Conservation (phyloP, 2,797 vertebrate species). For the Picus viridis region DNA sequence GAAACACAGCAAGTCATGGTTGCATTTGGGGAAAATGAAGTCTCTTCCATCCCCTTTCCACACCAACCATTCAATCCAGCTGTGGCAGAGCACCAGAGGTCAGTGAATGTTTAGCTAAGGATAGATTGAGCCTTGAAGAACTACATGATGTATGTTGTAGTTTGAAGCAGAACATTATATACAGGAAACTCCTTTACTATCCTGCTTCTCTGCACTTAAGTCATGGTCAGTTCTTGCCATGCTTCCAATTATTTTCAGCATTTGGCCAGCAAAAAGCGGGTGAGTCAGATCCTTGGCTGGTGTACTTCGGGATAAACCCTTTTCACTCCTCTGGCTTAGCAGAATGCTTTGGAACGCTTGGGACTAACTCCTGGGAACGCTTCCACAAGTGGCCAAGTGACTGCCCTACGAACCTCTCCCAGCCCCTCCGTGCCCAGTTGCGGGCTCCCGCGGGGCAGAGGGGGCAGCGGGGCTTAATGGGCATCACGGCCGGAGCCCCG, state of each 20-base stretch:
- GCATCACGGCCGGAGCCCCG: background rate
- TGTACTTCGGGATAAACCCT: accelerated
- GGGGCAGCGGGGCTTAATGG: background rate
- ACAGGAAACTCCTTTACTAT: background rate
- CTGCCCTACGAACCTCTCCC: too few relatives aligned
- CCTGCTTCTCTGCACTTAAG: background rate
- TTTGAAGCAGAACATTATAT: background rate
- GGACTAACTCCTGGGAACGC: background rate
- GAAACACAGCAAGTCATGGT: background rate
- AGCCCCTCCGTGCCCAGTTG: background rate
- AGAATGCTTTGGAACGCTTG: background rate
- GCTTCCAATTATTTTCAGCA: background rate
- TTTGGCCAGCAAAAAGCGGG: background rate
- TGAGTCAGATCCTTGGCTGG: background rate
- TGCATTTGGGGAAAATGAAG: background rate
- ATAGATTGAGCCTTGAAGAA: background rate
- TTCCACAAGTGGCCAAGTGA: background rate
- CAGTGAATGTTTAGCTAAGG: background rate
- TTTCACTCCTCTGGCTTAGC: background rate
- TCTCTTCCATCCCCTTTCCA: background rate
- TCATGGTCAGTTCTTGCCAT: background rate
- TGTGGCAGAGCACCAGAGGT: background rate
- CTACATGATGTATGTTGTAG: accelerated
- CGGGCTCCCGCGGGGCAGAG: too few relatives aligned
- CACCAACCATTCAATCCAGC: background rate